These are phyloP conservation scores for Vultur gryphus DNA, from an alignment of 2,797 vertebrate species.

Conservation along the genomic window DNA sequence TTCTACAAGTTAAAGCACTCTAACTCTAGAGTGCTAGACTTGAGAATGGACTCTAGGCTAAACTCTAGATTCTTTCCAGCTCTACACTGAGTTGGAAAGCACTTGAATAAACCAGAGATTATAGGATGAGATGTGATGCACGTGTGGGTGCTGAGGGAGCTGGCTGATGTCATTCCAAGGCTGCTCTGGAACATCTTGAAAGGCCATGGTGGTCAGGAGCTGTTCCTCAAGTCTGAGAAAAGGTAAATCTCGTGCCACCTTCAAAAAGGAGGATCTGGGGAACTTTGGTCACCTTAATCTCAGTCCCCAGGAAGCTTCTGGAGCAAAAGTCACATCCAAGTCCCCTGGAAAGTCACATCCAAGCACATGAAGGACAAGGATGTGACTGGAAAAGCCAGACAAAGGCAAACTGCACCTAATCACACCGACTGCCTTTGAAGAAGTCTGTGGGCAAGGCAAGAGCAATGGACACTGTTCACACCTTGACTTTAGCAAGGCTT, in stretches of 20 bases:
- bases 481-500: neutral
- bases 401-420: neutral
- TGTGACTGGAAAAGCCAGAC: neutral
- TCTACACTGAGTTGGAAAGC: neutral
- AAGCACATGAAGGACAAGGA: neutral
- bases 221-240: neutral
- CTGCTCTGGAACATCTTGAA: neutral
- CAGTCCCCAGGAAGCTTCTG: neutral
- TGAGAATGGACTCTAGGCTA: neutral
- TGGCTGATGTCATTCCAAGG: neutral
- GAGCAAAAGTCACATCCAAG: neutral
- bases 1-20: neutral
- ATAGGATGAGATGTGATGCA: neutral
- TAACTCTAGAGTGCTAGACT: neutral
- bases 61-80: neutral
- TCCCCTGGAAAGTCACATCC: neutral
- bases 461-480: neutral
- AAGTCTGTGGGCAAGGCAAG: neutral
- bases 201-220: neutral
- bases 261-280: neutral
- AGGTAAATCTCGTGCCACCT: neutral
- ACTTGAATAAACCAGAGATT: neutral
- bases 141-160: neutral
- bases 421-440: rapidly evolving
- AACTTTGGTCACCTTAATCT: neutral